Percentiles rank a stretch among this genome's conserved stretches.
Conservation (phyloP, 37 sponge, comb jelly and placozoan genomes). For the Theonella swinhoei region DNA sequence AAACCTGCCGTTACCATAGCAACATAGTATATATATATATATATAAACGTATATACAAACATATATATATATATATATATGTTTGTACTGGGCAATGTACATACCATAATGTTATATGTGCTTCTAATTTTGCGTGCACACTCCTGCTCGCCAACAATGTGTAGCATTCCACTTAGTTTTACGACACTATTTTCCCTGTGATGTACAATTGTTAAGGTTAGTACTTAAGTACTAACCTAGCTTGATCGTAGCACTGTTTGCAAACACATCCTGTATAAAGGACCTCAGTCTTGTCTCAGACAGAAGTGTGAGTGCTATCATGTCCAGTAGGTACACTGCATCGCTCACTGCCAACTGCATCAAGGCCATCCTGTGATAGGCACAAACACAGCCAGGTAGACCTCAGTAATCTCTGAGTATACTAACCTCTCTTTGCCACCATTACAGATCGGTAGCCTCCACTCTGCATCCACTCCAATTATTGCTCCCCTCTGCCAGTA, state of each 20-base stretch:
- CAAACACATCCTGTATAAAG: constrained; percentile 52
- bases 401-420: neutral
- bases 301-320: constrained; percentile 32
- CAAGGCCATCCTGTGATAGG: constrained; percentile 61
- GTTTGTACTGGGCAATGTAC: neutral
- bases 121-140: too few species aligned
- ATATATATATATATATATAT: neutral
- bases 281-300: constrained; percentile 24
- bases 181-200: too few species aligned
- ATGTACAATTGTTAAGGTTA: too few species aligned
- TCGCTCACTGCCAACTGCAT: constrained; percentile 72
- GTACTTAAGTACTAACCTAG: too few species aligned
- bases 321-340: constrained; percentile 72
- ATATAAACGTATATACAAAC: too few species aligned
- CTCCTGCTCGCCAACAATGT: too few species aligned
- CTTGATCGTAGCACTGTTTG: constrained; percentile 45
- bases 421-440: constrained; percentile 60
- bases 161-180: too few species aligned
- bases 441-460: constrained; percentile 72
- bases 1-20: too few species aligned
- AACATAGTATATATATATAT: too few species aligned
- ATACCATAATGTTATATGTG: too few species aligned
- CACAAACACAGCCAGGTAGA: neutral
- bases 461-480: constrained; percentile 81
- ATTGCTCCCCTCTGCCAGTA: neutral